Evolutionary conservation across 2,888 invertebrate species (phyloP).

Genomic region (Acanthoscelides obtectus): DNA sequence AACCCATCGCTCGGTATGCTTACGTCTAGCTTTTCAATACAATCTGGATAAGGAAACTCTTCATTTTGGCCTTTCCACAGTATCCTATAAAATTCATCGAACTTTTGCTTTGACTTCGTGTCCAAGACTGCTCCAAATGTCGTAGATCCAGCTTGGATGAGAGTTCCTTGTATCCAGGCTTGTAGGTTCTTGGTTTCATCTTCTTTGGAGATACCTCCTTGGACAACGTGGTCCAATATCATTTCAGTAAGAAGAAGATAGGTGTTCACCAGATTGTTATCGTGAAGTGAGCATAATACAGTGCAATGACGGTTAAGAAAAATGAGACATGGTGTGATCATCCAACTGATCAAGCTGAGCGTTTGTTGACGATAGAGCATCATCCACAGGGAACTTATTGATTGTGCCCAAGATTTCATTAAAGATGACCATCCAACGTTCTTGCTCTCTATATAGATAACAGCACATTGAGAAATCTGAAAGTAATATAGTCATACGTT

Average conservation of each 20-base stretch:
- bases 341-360: constrained; percentile 51
- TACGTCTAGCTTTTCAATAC: constrained; percentile 53
- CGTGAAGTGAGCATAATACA: constrained; percentile 38
- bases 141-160: constrained; percentile 64
- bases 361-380: constrained; percentile 31
- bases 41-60: constrained; percentile 51
- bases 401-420: constrained; percentile 49
- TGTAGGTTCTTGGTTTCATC: constrained; percentile 48
- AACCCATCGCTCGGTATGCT: constrained; percentile 54
- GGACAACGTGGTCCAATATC: constrained; percentile 38
- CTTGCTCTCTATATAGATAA: constrained; percentile 57
- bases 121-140: constrained; percentile 78
- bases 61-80: constrained; percentile 50
- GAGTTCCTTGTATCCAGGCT: constrained; percentile 51
- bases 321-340: constrained; percentile 53
- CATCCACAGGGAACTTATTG: constrained; percentile 29
- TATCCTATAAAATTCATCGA: constrained; percentile 59
- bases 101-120: constrained; percentile 62
- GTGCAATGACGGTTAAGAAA: constrained; percentile 50
- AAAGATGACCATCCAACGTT: constrained; percentile 55
- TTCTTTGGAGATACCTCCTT: constrained; percentile 29
- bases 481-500: constrained; percentile 13
- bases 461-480: constrained; percentile 57
- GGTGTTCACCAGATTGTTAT: constrained; percentile 42
- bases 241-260: constrained; percentile 41